Evolutionary conservation across 2,888 invertebrate genomes (phyloP), one percentile per base, ranked within the genome.

Genomic region (Zygothrica quintamaculata): DNA sequence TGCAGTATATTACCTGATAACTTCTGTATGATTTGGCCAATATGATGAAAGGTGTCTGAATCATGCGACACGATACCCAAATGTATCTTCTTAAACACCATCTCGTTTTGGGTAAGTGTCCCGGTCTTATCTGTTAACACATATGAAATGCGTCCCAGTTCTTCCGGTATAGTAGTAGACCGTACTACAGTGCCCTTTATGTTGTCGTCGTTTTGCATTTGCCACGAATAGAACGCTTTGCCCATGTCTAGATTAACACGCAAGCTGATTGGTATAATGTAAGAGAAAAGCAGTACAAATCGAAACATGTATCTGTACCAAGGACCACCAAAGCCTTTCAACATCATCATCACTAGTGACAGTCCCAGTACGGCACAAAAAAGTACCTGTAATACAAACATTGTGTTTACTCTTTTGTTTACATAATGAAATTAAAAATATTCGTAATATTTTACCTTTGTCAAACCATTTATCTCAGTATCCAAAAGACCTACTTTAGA

Each of bases 231-330:
- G 89, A 96, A 98, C 0, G 96, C 96, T 92, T 99, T 99, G 1
- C 99, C 99, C 97, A 99, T 97, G 88, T 99, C 99, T 77, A 99
- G 93, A 92, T 99, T 99, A 0, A 99, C 99, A 68, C 99, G 93
- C 87, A 99, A 94, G 92, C 99, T 98, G 81, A 99, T 98, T 11
- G 99, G 99, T 88, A 99, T 99, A 84, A 99, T 99, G 92, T 99
- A 99, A 0, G 99, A 99, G 92, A 99, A 99, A 12, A 99, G 93
- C 37, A 99, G 93, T 50, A 99, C 95, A 89, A 99, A 99, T 87
- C 99, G 93, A 92, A 99, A 98, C 93, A 99, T 94, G 91, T 99
- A 99, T 82, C 96, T 92, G 90, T 97, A 98, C 99, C 99, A 99
- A 7, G 97, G 98, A 0, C 99, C 99, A 61, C 94, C 95, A 91